Base-by-base conservation (phyloP, 2,797 vertebrate species). In the Calcarius lapponicus region DNA sequence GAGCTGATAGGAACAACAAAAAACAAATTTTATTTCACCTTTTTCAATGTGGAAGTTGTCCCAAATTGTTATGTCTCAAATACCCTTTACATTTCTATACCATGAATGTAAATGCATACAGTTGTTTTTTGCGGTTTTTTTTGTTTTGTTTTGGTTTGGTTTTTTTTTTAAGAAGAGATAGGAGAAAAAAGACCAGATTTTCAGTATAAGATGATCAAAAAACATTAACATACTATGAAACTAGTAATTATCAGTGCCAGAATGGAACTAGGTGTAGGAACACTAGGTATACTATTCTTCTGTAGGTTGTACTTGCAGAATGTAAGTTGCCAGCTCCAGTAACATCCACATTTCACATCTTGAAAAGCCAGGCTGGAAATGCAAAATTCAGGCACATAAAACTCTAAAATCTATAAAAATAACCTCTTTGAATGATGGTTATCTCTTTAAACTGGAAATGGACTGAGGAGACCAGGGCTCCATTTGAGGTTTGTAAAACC, bases 401-500 rank as follows among this genome's bases (percentile, higher is more conserved):
- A 66, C 32, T 71, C 36, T 51, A 34, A 93, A 81, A 92, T 79
- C 56, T 83, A 91, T 79, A 95, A 81, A 92, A 95, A 78, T 42
- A 83, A 64, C 32, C 51, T 40, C 45, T 28, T 66, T 70, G 54
- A 72, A 91, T 40, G 31, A 86, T 54, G 22, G 22, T 38, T 88
- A 87, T 72, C 57, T 31, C 29, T 91, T 83, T 94, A 88, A 85
- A 85, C 84, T 34, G 86, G 61, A 86, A 90, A 80, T 60, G 57
- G 36, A 43, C 47, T 76, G 64, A 65, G 70, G 62, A 80, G 45
- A 58, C 19, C 43, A 86, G 13, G 29, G 25, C 13, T 96, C 20
- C 67, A 34, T 82, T 67, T 86, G 71, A 54, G 67, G 50, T 88
- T 92, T 95, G 54, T 71, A 58, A 95, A 96, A 91, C 80, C n/a